A percentile compares a stretch with the other conserved stretches of the same genome.
These are phyloP conservation scores for Hetaerina americana DNA, from an alignment of 1,140 invertebrate species.

Conservation along the genomic window DNA sequence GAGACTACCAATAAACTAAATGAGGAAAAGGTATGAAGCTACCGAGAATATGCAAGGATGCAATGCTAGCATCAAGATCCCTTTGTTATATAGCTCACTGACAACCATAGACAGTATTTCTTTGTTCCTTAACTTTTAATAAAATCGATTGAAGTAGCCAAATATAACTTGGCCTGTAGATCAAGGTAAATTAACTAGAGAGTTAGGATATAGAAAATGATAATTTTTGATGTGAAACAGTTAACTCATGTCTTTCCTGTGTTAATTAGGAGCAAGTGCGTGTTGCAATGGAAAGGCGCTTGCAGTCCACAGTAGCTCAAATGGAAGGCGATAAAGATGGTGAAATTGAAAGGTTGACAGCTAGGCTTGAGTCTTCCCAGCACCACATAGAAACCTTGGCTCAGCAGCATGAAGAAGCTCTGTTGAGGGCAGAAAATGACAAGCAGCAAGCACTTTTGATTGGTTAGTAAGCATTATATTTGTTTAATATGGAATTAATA, in stretches of 20 bases:
- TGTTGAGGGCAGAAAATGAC: conserved; percentile 72
- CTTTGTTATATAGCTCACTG: too few relatives aligned
- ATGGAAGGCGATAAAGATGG: conserved; percentile 58
- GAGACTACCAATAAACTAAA: conserved; percentile 57
- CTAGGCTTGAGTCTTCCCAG: conserved; percentile 57
- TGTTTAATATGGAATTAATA: neutral
- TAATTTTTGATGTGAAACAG: too few relatives aligned
- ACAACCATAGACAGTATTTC: too few relatives aligned
- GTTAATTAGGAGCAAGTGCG: conserved; percentile 57
- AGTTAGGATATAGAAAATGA: too few relatives aligned
- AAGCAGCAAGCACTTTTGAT: conserved; percentile 76
- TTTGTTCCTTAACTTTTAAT: too few relatives aligned
- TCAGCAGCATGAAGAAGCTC: conserved; percentile 70
- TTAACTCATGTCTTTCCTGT: too few relatives aligned
- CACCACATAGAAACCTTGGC: conserved; percentile 60
- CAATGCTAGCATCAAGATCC: too few relatives aligned
- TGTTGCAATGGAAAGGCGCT: conserved; percentile 52
- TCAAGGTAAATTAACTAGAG: too few relatives aligned
- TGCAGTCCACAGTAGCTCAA: conserved; percentile 55
- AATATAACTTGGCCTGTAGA: too few relatives aligned
- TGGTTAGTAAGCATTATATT: conserved; percentile 35
- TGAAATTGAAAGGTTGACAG: conserved; percentile 54
- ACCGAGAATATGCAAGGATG: neutral
- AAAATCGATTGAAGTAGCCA: too few relatives aligned
- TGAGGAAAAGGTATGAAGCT: conserved; percentile 51